Evolutionary conservation across 2,113 vertebrate species (phyloP), one percentile per base, ranked within the genome.

Genomic region (Clarias macrocephalus): DNA sequence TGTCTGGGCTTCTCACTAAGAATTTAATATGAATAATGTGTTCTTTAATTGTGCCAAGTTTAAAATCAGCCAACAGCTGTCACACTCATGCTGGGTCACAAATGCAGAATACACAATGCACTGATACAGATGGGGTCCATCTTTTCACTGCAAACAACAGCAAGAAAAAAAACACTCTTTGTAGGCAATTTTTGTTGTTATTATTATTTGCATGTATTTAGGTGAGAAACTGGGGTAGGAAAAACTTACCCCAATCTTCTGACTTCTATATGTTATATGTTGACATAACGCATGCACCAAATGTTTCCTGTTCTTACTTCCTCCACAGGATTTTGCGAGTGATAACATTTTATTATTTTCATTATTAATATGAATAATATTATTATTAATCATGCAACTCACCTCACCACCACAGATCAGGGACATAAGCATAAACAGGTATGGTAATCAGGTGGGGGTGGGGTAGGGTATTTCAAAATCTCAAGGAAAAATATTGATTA

Each of bases 31-130:
- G 85, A 86, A 57, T 81, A 86, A 82, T 59, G 25, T 48, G 65
- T 59, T 82, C 79, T 82, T 81, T 86, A 70, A 86, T 82, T 79
- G n/a, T 59, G 54, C 30, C 65, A 70, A 54, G 66, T 86, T 72
- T 25, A 81, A 70, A 86, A 81, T 81, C 54, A 86, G 65, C 54
- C 54, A 86, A 66, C 85, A 86, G 77, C 30, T 86, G 66, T 72
- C 23, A 60, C 16, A 37, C 33, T 82, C 85, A 72, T 82, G 79
- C 79, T 73, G 66, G 80, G 79, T 86, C 79, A 81, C 65, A 82
- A 82, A 86, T 70, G 63, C 52, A 80, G 48, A 86, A 81, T 86
- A 70, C 65, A 80, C 77, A 80, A 62, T 77, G 33, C 54, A 72
- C 62, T 66, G 33, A 30, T 42, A 80, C 76, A 86, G 52, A 82